Percentiles rank a stretch among this genome's conserved stretches.
These are phyloP conservation scores for Delichon dasypus DNA, from an alignment of 2,797 vertebrate species.

Conservation along the genomic window DNA sequence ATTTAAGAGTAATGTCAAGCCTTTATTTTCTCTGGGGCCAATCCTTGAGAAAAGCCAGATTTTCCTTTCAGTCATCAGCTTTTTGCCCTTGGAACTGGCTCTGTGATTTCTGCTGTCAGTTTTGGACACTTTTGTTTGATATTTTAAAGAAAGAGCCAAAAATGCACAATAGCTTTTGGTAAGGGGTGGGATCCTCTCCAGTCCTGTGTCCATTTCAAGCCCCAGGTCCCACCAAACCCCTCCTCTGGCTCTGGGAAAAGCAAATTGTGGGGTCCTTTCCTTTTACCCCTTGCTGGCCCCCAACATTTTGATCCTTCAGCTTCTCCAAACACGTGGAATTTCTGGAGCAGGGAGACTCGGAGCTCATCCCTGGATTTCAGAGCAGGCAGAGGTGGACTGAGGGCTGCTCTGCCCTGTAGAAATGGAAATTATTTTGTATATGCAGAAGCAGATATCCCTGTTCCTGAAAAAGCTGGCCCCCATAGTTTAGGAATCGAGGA, in stretches of 20 bases:
- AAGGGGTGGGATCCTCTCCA: accelerated
- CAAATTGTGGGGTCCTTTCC: neutral
- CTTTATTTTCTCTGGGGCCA: neutral
- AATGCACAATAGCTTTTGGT: neutral
- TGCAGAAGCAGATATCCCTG: neutral
- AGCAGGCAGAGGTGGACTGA: neutral
- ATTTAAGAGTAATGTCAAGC: neutral
- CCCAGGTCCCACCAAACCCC: neutral
- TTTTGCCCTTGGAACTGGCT: neutral
- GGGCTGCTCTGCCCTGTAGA: neutral
- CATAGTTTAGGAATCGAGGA: neutral
- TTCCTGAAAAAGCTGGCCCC: neutral
- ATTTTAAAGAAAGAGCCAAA: neutral
- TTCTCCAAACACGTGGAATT: neutral
- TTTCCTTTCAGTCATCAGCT: neutral
- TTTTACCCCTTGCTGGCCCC: neutral
- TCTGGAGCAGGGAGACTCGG: no score
- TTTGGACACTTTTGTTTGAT: neutral
- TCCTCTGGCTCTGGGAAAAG: neutral
- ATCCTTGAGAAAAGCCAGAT: neutral
- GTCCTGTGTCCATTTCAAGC: neutral
- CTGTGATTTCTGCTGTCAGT: neutral
- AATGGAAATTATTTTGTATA: neutral
- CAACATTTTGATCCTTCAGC: neutral
- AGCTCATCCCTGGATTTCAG: neutral